These are phyloP conservation scores for Baccha elongata DNA, from an alignment of 2,888 invertebrate species.

Conservation along the genomic window DNA sequence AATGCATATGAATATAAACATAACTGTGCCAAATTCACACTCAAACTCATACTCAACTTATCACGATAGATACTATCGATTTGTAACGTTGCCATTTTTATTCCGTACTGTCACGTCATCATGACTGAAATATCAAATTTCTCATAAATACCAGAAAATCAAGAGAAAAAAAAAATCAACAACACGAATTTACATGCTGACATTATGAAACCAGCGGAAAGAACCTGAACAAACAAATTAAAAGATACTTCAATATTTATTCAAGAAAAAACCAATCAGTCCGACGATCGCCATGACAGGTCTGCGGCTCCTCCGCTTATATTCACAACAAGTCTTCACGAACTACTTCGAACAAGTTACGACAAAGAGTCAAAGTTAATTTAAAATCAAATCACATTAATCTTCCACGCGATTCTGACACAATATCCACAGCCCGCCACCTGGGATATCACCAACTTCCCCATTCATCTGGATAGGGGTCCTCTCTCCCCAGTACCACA, in stretches of 20 bases:
- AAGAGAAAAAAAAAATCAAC: conserved; percentile 2
- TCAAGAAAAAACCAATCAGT: conserved; percentile 63
- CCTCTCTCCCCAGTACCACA: too few relatives aligned
- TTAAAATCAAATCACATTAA: conserved; percentile 73
- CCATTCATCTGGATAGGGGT: conserved; percentile 36
- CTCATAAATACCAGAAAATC: conserved; percentile 19
- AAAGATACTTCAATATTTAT: conserved; percentile 71
- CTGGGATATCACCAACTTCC: neutral
- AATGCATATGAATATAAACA: conserved; percentile 1
- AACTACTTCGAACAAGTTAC: conserved; percentile 22
- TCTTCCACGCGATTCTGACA: conserved; percentile 64
- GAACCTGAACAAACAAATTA: conserved; percentile 70
- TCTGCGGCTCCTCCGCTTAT: conserved; percentile 11
- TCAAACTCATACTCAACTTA: neutral
- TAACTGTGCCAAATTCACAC: conserved; percentile 17
- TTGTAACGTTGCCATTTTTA: conserved; percentile 7
- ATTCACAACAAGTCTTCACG: too few relatives aligned
- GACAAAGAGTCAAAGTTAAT: conserved; percentile 66
- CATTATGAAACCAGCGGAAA: conserved; percentile 8
- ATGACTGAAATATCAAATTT: conserved; percentile 54
- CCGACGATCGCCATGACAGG: conserved; percentile 56
- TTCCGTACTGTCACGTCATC: conserved; percentile 30
- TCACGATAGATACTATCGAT: conserved; percentile 15
- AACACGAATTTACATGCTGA: conserved; percentile 28
- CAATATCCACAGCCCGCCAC: conserved; percentile 20